A percentile compares a stretch with the other conserved stretches of the same genome.
Conservation (phyloP, 2,113 vertebrate genomes). For the Tachysurus fulvidraco region DNA sequence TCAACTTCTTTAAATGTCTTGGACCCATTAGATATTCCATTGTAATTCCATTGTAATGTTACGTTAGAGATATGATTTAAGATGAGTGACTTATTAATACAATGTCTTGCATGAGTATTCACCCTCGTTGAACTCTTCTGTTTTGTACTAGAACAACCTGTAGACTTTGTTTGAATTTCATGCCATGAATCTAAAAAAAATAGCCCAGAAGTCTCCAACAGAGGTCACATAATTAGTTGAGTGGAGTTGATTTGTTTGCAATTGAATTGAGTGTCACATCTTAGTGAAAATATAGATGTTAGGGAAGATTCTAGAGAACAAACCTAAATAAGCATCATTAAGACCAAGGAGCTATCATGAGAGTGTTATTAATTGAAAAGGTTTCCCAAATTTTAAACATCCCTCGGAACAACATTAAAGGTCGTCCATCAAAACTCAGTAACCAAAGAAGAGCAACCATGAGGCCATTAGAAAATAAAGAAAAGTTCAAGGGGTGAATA, state of each 20-base stretch:
- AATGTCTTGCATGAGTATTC: background rate
- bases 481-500: background rate
- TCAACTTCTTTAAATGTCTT: background rate
- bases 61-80: background rate
- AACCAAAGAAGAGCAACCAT: background rate
- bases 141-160: background rate
- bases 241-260: background rate
- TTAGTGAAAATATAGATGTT: background rate
- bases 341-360: background rate
- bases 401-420: background rate
- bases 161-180: background rate
- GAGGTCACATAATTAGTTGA: background rate
- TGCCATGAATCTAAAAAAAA: background rate
- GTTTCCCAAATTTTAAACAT: background rate
- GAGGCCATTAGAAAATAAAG: background rate
- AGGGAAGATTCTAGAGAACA: background rate
- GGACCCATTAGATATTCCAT: background rate
- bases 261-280: background rate
- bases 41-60: background rate
- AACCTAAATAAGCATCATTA: background rate
- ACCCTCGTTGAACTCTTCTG: background rate
- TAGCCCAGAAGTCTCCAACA: background rate
- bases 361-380: background rate
- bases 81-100: background rate
- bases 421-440: background rate